Conservation (phyloP, 2,113 vertebrate species). For the Leptosomus discolor region DNA sequence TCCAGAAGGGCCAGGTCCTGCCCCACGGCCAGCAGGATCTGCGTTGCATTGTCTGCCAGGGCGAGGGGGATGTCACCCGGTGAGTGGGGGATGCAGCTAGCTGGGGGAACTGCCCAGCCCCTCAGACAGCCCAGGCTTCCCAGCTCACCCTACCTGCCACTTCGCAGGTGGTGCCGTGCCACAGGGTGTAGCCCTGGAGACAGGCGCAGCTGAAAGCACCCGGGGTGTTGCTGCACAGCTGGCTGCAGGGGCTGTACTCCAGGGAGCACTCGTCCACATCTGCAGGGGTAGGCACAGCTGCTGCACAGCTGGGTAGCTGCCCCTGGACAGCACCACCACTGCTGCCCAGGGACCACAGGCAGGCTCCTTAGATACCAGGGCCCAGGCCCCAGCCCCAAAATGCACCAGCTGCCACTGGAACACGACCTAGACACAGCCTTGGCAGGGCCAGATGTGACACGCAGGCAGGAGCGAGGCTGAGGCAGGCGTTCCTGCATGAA, state of each 20-base stretch:
- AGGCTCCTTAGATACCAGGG: background rate
- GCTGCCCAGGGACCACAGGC: background rate
- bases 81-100: fast-evolving
- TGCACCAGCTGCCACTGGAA: background rate
- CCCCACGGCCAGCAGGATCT: slow-evolving; percentile 73
- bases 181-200: slow-evolving; percentile 74
- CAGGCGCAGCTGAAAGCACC: slow-evolving; percentile 83
- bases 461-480: background rate
- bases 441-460: fast-evolving
- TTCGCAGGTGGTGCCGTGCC: slow-evolving; percentile 62
- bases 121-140: background rate
- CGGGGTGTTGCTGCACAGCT: slow-evolving; percentile 77
- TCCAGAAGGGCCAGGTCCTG: slow-evolving; percentile 76
- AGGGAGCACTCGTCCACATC: slow-evolving; percentile 85
- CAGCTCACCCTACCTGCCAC: slow-evolving; percentile 72
- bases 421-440: background rate
- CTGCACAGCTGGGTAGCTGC: background rate
- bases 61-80: background rate
- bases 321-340: background rate
- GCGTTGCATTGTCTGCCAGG: slow-evolving; percentile 71
- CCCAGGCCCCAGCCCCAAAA: background rate
- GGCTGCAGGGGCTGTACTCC: slow-evolving; percentile 78
- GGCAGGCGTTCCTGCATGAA: background rate
- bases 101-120: background rate
- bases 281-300: background rate